phyloP scores from a whole-genome alignment of 2,113 vertebrate species.

The Conger conger region DNA sequence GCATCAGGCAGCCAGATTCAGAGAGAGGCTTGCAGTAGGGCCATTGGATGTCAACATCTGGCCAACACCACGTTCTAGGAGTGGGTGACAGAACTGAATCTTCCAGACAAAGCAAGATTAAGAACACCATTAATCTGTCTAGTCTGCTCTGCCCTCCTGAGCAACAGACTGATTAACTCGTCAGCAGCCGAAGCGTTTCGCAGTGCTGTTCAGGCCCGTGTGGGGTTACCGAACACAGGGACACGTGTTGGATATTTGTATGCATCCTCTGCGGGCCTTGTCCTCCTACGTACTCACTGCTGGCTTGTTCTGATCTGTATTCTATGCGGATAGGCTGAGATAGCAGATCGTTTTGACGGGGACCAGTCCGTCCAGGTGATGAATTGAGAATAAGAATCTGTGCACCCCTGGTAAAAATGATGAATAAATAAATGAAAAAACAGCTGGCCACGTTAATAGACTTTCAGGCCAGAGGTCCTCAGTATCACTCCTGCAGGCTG shows the following conservation, averaged over 20 bases:
- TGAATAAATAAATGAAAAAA: background rate
- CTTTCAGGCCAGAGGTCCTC: too few species aligned
- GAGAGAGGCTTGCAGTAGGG: background rate
- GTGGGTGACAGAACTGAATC: background rate
- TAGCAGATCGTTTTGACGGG: background rate
- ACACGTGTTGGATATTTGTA: background rate
- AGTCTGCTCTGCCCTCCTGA: background rate
- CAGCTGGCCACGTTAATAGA: too few species aligned
- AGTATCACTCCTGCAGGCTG: too few species aligned
- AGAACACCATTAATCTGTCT: background rate
- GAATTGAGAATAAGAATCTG: background rate
- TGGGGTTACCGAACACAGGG: background rate
- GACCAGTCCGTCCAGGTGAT: background rate
- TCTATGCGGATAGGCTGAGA: background rate
- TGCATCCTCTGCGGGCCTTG: background rate
- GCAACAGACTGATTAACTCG: background rate
- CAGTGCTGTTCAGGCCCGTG: background rate
- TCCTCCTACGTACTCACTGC: background rate
- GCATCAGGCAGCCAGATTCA: background rate
- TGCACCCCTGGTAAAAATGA: background rate
- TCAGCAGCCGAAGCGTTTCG: background rate
- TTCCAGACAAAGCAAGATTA: background rate
- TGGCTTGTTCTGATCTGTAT: background rate
- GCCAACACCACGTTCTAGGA: background rate
- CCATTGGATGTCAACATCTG: background rate